Evolutionary conservation across 2,113 vertebrate genomes (phyloP).

Genomic region (Kryptolebias marmoratus): DNA sequence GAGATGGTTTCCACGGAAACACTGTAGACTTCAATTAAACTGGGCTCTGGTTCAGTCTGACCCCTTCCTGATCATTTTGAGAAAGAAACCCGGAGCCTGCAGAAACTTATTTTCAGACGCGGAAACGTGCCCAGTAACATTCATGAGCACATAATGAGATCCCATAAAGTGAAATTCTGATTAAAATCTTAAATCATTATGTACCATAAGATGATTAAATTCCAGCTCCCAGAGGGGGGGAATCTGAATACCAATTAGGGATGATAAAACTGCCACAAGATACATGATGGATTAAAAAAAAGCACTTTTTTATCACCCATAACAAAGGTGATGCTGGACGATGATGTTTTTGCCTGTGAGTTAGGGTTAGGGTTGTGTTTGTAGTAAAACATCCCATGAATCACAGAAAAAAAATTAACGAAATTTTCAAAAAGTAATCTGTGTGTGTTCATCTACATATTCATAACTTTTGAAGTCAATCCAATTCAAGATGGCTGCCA

Average conservation of each 20-base stretch:
- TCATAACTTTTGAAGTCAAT: no score
- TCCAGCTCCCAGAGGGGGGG: not conserved
- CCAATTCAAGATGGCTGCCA: no score
- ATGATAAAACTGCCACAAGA: slow-evolving; percentile 13
- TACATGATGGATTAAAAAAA: not conserved
- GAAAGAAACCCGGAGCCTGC: not conserved
- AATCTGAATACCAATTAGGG: slow-evolving; percentile 13
- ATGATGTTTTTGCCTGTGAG: no score
- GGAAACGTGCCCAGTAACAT: not conserved
- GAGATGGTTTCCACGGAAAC: slow-evolving; percentile 63
- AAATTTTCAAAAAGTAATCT: no score
- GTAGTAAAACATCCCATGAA: no score
- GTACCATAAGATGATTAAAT: not conserved
- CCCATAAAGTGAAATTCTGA: not conserved
- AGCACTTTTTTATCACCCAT: not conserved
- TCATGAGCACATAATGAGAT: not conserved
- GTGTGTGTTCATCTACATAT: no score
- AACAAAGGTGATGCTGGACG: no score
- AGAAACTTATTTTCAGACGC: not conserved
- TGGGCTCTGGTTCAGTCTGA: slow-evolving; percentile 23
- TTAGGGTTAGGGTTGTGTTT: no score
- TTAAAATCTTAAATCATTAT: not conserved
- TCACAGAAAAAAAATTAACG: no score
- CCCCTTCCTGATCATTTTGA: slow-evolving; percentile 22
- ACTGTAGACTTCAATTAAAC: slow-evolving; percentile 30